Conservation (phyloP, 2,113 vertebrate genomes). For the Chinchilla lanigera region DNA sequence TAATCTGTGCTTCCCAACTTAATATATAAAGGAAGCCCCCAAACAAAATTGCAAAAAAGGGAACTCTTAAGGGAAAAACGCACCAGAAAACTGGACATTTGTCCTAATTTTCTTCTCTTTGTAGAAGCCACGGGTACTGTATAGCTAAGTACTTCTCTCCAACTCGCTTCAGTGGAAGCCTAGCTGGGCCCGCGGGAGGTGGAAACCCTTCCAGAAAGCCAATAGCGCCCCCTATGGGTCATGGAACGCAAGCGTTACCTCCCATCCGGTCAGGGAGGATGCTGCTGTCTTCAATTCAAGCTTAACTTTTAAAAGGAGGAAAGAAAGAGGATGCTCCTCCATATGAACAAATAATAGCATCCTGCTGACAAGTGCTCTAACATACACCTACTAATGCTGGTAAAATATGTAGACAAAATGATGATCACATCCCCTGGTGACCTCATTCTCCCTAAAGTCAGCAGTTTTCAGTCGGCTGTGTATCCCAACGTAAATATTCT, state of each 20-base stretch:
- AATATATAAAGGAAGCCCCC: background rate
- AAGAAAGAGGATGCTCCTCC: background rate
- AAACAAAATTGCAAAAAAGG: background rate
- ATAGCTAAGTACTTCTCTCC: background rate
- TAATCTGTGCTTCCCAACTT: background rate
- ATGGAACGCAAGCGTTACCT: background rate
- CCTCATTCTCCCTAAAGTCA: background rate
- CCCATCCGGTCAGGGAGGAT: accelerated
- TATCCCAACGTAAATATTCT: background rate
- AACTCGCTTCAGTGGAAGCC: accelerated
- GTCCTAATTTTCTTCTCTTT: background rate
- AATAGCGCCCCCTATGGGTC: conserved; percentile 75
- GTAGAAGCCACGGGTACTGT: background rate
- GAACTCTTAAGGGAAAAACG: background rate
- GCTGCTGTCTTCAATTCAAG: background rate
- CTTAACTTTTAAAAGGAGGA: background rate
- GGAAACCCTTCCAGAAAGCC: background rate
- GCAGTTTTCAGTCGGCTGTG: background rate
- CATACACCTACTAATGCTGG: accelerated
- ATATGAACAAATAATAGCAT: background rate
- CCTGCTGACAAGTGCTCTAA: background rate
- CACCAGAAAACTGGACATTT: background rate
- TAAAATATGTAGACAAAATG: background rate
- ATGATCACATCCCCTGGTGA: background rate
- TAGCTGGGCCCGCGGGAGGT: accelerated